Percentiles rank a stretch among this genome's conserved stretches.
phyloP scores from a whole-genome alignment of 1,140 invertebrate species.

The Paramacrobiotus metropolitanus region DNA sequence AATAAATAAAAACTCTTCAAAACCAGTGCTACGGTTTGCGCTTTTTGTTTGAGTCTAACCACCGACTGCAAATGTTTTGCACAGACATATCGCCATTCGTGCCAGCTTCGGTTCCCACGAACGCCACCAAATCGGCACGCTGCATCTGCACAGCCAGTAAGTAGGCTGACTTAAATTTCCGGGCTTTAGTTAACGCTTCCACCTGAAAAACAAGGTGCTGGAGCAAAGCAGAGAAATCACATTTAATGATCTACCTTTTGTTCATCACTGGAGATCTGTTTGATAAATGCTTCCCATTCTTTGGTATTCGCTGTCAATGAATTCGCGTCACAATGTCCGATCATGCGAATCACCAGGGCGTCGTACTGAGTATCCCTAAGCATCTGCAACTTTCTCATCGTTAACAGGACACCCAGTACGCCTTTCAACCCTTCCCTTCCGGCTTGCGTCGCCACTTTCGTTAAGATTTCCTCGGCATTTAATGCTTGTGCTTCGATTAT shows the following conservation, averaged over 20 bases:
- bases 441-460: neutral
- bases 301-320: neutral
- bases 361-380: neutral
- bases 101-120: neutral
- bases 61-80: neutral
- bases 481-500: neutral
- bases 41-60: too few relatives aligned
- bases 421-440: neutral
- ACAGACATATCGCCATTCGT: neutral
- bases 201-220: neutral
- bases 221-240: neutral
- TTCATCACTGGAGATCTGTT: neutral
- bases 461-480: neutral
- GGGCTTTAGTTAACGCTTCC: neutral
- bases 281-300: neutral
- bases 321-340: neutral
- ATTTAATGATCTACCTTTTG: neutral
- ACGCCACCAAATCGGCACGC: conserved; percentile 1
- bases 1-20: too few relatives aligned
- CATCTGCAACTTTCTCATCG: neutral
- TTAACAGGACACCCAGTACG: neutral
- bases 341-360: neutral
- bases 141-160: conserved; percentile 5
- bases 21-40: too few relatives aligned
- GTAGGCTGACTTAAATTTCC: neutral